Evolutionary conservation across 2,888 invertebrate genomes (phyloP), one percentile per base, ranked within the genome.

Genomic region (Drosophila ustulata): DNA sequence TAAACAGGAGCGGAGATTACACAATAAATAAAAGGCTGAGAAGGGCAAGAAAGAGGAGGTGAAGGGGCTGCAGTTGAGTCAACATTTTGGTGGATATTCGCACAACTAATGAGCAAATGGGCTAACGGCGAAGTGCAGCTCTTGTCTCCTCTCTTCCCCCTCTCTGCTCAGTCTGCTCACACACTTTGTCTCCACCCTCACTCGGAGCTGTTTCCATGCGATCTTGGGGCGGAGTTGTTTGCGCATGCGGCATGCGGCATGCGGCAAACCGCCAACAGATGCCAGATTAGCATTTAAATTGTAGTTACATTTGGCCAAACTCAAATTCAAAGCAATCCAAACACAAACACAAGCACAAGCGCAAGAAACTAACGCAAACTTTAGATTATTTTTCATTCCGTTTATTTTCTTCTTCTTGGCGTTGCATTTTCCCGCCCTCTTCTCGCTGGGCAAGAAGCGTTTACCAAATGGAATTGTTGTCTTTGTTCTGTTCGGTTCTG

Each of bases 251-350:
- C 34, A 34, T 28, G 6, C 28, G 28, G 28, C 28, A 50, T 58
- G 41, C 45, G 30, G 30, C 34, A 37, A 39, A 39, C 39, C 85
- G 83, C 78, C 79, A 86, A 66, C 86, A 88, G 85, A 85, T 85
- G 79, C 83, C 77, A 85, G 85, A 88, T 85, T 85, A 85, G 86
- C 85, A 85, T 88, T 85, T 88, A 85, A 88, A 85, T 85, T 85
- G 59, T 59, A 66, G 65, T 66, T 66, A 66, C 59, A 66, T 66
- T 66, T 66, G 65, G 52, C 52, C 59, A 59, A 66, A 58, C 64
- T 65, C 52, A 37, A 66, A 66, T 39, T 59, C 52, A 66, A 53
- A 66, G 59, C 57, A 32, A 59, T 51, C 37, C 65, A 57, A 59
- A 47, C 37, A 52, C 51, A 39, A 46, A 46, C 46, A 41, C 45